These are phyloP conservation scores for Mus minutoides DNA, from an alignment of 2,797 vertebrate genomes.

Conservation along the genomic window DNA sequence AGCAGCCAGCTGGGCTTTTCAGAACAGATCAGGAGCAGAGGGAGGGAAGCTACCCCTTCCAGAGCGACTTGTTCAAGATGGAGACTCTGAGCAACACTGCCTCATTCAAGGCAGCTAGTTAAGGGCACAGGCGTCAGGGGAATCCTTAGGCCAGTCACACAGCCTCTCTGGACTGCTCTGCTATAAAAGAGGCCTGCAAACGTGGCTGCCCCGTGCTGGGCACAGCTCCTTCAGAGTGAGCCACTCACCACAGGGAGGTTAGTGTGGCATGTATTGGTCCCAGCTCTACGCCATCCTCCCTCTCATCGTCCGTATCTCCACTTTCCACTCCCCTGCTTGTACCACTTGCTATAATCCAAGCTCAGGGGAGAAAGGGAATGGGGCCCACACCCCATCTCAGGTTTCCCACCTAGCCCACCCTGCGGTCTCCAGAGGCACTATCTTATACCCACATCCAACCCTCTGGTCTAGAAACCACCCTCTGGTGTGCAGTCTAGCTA, in stretches of 20 bases:
- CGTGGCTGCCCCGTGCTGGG: not conserved
- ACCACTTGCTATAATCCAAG: not conserved
- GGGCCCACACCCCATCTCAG: not conserved
- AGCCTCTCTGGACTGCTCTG: not conserved
- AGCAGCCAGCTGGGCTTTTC: not conserved
- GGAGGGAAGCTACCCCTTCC: not conserved
- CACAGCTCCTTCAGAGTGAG: not conserved
- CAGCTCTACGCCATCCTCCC: too few species aligned
- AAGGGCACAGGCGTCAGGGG: not conserved
- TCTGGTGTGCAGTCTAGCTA: not conserved
- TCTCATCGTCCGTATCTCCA: not conserved
- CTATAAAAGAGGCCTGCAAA: not conserved
- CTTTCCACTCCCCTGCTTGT: not conserved
- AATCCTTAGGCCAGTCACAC: not conserved
- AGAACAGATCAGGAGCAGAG: not conserved
- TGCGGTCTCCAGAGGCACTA: not conserved
- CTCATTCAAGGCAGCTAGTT: not conserved
- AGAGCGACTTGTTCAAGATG: not conserved
- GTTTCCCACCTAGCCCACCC: not conserved
- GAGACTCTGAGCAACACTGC: not conserved
- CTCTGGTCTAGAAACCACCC: not conserved
- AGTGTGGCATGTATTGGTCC: rapidly evolving
- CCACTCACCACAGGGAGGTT: not conserved
- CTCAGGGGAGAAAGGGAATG: not conserved
- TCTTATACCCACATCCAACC: not conserved